These are phyloP conservation scores for Triplophysa siluroides DNA, from an alignment of 2,113 vertebrate genomes.

Conservation along the genomic window DNA sequence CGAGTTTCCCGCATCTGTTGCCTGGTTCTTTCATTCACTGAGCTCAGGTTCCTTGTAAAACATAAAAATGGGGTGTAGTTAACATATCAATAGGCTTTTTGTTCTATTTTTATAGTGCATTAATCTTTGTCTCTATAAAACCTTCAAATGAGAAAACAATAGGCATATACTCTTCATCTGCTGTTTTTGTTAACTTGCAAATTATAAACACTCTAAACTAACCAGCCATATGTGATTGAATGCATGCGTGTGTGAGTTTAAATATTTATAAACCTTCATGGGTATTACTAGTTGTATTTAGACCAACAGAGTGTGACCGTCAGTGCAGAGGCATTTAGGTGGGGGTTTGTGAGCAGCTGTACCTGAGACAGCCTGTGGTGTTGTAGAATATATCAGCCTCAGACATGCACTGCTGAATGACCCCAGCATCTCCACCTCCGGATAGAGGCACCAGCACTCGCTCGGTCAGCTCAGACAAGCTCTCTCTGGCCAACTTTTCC, in stretches of 20 bases:
- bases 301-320: background rate
- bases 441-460: slow-evolving; percentile 86
- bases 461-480: slow-evolving; percentile 83
- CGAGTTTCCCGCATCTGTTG: slow-evolving; percentile 91
- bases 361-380: slow-evolving; percentile 94
- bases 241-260: background rate
- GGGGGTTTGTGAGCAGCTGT: slow-evolving; percentile 6
- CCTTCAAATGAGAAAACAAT: background rate
- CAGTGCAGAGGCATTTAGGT: background rate
- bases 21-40: slow-evolving; percentile 88
- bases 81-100: background rate
- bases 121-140: background rate
- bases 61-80: background rate
- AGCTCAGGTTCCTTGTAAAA: slow-evolving; percentile 88
- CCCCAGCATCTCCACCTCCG: slow-evolving; percentile 61
- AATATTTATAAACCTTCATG: background rate
- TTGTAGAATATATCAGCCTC: slow-evolving; percentile 92
- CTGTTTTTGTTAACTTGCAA: background rate
- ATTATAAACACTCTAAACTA: background rate
- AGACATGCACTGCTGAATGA: slow-evolving; percentile 76
- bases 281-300: background rate
- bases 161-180: background rate
- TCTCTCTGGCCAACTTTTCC: slow-evolving; percentile 86
- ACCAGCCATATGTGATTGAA: background rate
- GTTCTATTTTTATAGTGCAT: background rate